These are phyloP conservation scores for Ictidomys tridecemlineatus DNA, from an alignment of 2,113 vertebrate species.

Conservation along the genomic window DNA sequence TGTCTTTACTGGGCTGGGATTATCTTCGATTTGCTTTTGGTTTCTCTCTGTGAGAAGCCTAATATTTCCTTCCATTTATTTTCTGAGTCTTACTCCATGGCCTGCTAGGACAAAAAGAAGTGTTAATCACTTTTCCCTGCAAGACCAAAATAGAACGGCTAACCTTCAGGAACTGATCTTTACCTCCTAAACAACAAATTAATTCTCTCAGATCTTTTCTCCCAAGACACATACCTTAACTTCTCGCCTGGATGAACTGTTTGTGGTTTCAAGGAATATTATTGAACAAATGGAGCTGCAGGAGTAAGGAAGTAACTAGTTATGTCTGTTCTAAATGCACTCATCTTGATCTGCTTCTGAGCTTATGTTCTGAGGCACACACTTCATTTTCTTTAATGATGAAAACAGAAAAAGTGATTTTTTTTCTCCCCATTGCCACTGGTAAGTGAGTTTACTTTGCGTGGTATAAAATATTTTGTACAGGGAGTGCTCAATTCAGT, in stretches of 20 bases:
- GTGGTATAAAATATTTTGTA: not conserved
- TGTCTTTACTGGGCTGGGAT: conserved; percentile 23
- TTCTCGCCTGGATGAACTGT: not conserved
- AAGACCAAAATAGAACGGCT: conserved; percentile 65
- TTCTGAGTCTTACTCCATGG: conserved; percentile 36
- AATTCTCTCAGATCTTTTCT: conserved; percentile 73
- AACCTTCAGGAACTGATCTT: conserved; percentile 67
- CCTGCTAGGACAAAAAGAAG: conserved; percentile 55
- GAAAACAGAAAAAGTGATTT: conserved; percentile 22
- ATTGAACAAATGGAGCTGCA: conserved; percentile 36
- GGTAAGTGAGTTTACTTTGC: conserved; percentile 10
- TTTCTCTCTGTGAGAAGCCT: conserved; percentile 23
- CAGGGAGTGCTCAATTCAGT: not conserved
- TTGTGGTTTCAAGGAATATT: conserved; percentile 48
- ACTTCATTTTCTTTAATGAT: conserved; percentile 64
- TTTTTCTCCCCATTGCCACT: not conserved
- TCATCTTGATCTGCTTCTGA: conserved; percentile 59
- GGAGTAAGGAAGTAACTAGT: conserved; percentile 57
- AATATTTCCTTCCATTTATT: conserved; percentile 23
- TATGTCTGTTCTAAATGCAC: conserved; percentile 40
- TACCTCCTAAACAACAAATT: conserved; percentile 76
- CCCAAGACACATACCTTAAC: conserved; percentile 58
- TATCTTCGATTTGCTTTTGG: conserved; percentile 39
- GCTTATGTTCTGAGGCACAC: conserved; percentile 12
- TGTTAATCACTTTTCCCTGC: conserved; percentile 59